phyloP scores from a whole-genome alignment of 2,113 vertebrate species.

The Microtus oregoni region DNA sequence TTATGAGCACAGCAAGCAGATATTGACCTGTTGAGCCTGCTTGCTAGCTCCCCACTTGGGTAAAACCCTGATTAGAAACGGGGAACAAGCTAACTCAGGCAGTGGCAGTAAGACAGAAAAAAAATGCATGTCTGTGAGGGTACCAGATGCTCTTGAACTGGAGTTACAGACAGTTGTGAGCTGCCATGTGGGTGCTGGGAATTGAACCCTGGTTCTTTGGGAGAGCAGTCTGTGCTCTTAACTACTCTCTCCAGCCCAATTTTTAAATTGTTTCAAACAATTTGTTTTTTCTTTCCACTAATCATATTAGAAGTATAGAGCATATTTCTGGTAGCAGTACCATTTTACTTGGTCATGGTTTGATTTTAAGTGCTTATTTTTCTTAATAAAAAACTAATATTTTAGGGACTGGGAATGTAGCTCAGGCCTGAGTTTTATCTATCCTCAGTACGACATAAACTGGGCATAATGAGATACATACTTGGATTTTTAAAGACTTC shows the following conservation, averaged over 20 bases:
- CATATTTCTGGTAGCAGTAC: neutral
- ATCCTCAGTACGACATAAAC: neutral
- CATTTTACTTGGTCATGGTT: constrained; percentile 26
- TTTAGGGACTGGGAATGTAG: neutral
- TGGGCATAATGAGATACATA: too few relatives aligned
- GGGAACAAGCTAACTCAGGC: neutral
- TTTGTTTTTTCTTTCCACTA: constrained; percentile 30
- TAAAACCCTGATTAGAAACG: neutral
- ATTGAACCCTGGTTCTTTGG: too few relatives aligned
- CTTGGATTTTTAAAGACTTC: neutral
- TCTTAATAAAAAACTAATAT: constrained; percentile 7
- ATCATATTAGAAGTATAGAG: constrained; percentile 4
- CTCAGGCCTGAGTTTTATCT: neutral
- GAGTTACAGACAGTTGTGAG: too few relatives aligned
- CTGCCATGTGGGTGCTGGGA: too few relatives aligned
- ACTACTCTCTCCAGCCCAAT: too few relatives aligned
- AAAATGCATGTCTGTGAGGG: neutral
- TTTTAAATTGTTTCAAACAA: constrained; percentile 10
- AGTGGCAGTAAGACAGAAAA: neutral
- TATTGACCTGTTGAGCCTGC: neutral
- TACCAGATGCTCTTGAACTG: too few relatives aligned
- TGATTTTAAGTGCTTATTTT: constrained; percentile 41
- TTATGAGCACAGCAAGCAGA: neutral
- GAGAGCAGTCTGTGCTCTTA: too few relatives aligned
- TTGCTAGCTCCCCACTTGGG: neutral